A percentile compares a stretch with the other conserved stretches of the same genome.
phyloP scores from a whole-genome alignment of 1,140 invertebrate species.

The Solenopsis invicta region DNA sequence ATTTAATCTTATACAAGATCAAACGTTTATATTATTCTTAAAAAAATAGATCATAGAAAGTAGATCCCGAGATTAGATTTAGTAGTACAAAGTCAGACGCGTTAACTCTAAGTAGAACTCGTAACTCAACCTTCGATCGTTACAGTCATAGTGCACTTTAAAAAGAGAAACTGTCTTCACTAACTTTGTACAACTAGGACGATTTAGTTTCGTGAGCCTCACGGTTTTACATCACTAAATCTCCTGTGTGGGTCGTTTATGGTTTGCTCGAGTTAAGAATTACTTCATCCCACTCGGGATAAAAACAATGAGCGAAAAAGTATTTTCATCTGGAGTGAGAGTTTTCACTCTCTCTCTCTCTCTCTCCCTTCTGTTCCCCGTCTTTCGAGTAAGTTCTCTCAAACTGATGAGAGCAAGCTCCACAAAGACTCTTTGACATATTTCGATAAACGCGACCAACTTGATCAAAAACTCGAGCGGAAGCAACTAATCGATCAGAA shows the following conservation, averaged over 20 bases:
- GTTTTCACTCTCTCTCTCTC: neutral
- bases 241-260: neutral
- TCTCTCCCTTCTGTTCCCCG: neutral
- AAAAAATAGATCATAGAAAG: conserved; percentile 23
- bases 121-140: conserved; percentile 36
- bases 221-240: conserved; percentile 9
- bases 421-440: conserved; percentile 51
- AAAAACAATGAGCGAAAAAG: neutral
- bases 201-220: conserved; percentile 25
- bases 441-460: neutral
- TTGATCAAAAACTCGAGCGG: conserved; percentile 33
- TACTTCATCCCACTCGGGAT: neutral
- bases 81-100: conserved; percentile 47
- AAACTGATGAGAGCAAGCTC: conserved; percentile 14
- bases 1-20: neutral
- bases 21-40: neutral
- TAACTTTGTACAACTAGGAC: conserved; percentile 43
- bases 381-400: neutral
- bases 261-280: conserved; percentile 35
- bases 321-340: neutral
- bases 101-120: conserved; percentile 42
- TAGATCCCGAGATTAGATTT: conserved; percentile 15
- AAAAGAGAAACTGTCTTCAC: conserved; percentile 37
- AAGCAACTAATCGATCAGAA: conserved; percentile 43
- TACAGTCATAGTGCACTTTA: conserved; percentile 8